Percentiles rank a stretch among this genome's conserved stretches.
These are phyloP conservation scores for Epizoanthus stellaris DNA, from an alignment of 92 coral and sea anemone species.

Conservation along the genomic window DNA sequence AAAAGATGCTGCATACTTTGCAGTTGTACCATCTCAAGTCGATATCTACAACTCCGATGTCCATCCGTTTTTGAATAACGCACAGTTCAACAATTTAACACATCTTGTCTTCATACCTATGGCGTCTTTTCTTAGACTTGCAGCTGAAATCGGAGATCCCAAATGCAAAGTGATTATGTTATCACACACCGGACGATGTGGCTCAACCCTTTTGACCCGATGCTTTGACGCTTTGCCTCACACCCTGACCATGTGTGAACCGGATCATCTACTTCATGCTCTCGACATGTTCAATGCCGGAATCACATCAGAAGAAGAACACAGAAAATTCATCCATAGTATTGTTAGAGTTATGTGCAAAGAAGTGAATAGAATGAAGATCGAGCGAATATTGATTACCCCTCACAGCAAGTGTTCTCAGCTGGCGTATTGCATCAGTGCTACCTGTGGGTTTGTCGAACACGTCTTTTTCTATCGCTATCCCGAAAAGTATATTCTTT, in stretches of 20 bases:
- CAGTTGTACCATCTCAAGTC: too few relatives aligned
- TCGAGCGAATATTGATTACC: not conserved
- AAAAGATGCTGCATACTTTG: too few relatives aligned
- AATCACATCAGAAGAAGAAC: not conserved
- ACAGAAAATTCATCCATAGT: not conserved
- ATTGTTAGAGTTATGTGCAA: not conserved
- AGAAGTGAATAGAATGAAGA: not conserved
- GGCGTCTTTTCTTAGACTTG: too few relatives aligned
- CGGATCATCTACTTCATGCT: not conserved
- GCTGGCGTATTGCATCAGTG: too few relatives aligned
- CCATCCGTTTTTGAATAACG: too few relatives aligned
- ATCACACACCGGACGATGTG: conserved; percentile 24
- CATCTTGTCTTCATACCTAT: too few relatives aligned
- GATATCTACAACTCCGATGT: too few relatives aligned
- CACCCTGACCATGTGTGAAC: not conserved
- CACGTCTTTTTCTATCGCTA: not conserved
- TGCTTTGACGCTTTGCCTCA: conserved; percentile 7
- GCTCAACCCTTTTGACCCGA: conserved; percentile 13
- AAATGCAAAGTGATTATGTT: not conserved
- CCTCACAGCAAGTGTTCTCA: too few relatives aligned
- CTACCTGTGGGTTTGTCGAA: not conserved
- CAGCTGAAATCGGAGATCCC: not conserved
- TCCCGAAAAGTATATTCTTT: not conserved
- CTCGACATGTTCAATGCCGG: not conserved
- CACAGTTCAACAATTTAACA: too few relatives aligned